Conservation (phyloP, 30 jellyfish, hydroid and myxozoan species). For the Hydractinia echinata region DNA sequence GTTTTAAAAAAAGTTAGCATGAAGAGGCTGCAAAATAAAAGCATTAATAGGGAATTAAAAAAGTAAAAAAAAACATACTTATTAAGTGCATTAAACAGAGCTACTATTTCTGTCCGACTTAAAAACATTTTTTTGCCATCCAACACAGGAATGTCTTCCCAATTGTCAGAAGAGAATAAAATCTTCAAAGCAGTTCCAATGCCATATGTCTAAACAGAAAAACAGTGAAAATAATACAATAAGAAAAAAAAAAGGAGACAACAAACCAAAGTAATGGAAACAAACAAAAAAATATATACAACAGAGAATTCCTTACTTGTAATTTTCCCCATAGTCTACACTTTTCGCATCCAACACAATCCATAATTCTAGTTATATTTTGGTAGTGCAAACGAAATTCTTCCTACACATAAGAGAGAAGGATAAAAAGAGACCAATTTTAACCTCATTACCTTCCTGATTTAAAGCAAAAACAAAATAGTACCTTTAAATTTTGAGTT, state of each 20-base stretch:
- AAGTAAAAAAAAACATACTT: constrained; percentile 45
- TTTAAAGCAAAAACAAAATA: background rate
- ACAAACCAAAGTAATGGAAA: background rate
- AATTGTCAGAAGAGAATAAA: constrained; percentile 69
- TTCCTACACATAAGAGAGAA: constrained; percentile 47
- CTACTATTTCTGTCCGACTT: constrained; percentile 72
- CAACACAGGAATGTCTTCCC: constrained; percentile 56
- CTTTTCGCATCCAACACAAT: constrained; percentile 96
- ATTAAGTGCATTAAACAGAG: constrained; percentile 75
- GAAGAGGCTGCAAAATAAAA: no score
- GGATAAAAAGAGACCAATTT: background rate
- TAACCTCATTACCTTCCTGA: background rate
- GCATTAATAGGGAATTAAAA: background rate
- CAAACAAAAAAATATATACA: background rate
- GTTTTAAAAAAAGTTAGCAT: no score
- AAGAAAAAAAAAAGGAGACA: background rate
- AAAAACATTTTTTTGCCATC: constrained; percentile 62
- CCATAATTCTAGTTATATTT: constrained; percentile 89
- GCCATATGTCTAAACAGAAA: constrained; percentile 66
- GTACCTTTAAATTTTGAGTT: constrained; percentile 66
- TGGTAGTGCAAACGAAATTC: constrained; percentile 75
- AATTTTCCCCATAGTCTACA: constrained; percentile 98
- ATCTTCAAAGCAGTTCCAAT: constrained; percentile 96
- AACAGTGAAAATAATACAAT: background rate
- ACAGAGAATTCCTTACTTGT: constrained; percentile 58